phyloP scores from a whole-genome alignment of 2,113 vertebrate genomes.

The Motacilla tschutschensis region DNA sequence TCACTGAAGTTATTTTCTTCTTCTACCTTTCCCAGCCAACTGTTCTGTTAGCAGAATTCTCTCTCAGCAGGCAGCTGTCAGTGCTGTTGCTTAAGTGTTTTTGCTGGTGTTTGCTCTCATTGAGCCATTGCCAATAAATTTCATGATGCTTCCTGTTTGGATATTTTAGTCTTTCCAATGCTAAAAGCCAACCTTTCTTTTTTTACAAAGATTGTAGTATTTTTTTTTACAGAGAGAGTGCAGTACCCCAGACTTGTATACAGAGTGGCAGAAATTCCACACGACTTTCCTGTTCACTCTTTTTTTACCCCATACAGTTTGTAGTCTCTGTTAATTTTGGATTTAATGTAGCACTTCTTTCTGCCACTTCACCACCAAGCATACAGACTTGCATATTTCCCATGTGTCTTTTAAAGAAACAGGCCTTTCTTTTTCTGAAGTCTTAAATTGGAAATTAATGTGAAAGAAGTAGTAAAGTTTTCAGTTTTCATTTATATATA shows the following conservation, averaged over 20 bases:
- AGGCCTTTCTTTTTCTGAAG: background rate
- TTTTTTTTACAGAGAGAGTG: background rate
- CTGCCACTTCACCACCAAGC: background rate
- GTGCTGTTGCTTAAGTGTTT: background rate
- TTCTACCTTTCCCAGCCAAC: constrained; percentile 10
- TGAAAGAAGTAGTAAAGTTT: background rate
- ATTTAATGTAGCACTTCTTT: background rate
- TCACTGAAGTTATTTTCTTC: background rate
- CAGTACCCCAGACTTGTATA: background rate
- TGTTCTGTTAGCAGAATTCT: constrained; percentile 13
- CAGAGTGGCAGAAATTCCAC: background rate
- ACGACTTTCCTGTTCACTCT: background rate
- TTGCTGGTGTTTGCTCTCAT: background rate
- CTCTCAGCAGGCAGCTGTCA: background rate
- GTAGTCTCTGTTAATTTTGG: background rate
- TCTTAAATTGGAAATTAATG: background rate
- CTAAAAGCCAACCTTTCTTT: background rate
- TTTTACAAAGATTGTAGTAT: background rate
- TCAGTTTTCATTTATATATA: background rate
- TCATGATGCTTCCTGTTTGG: background rate
- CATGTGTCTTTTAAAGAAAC: background rate
- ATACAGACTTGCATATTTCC: background rate
- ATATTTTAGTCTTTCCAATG: background rate
- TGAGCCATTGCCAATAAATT: background rate
- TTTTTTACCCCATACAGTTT: background rate